Conservation (phyloP, 2,888 invertebrate genomes). For the Eupithecia centaureata region DNA sequence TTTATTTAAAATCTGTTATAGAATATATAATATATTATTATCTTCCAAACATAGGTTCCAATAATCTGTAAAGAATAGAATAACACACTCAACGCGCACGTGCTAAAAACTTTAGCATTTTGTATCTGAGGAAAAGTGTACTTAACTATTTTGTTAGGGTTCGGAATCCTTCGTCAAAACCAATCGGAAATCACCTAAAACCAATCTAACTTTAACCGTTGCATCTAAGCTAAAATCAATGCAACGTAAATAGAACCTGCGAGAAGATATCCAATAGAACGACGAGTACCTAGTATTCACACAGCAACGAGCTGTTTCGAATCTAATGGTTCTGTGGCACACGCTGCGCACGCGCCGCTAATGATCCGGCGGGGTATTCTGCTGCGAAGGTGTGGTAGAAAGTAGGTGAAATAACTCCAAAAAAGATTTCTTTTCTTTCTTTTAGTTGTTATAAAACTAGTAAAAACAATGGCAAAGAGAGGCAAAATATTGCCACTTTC, state of each 20-base stretch:
- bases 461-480: neutral
- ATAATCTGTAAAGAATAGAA: no score
- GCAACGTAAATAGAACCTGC: slow-evolving; percentile 37
- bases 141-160: neutral
- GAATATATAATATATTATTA: no score
- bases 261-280: slow-evolving; percentile 51
- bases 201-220: neutral
- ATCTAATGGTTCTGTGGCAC: slow-evolving; percentile 74
- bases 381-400: neutral
- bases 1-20: no score
- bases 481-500: neutral
- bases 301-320: slow-evolving; percentile 56
- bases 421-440: neutral
- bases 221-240: neutral
- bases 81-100: neutral
- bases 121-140: neutral
- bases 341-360: slow-evolving; percentile 75
- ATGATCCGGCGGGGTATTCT: slow-evolving; percentile 66
- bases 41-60: no score
- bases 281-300: slow-evolving; percentile 58
- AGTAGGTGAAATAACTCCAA: neutral
- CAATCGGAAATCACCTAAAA: no score
- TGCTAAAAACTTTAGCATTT: neutral
- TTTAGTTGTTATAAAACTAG: neutral
- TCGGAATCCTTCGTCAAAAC: no score